Conservation (phyloP, 2,797 vertebrate species). For the Ctenosaura bakeri region DNA sequence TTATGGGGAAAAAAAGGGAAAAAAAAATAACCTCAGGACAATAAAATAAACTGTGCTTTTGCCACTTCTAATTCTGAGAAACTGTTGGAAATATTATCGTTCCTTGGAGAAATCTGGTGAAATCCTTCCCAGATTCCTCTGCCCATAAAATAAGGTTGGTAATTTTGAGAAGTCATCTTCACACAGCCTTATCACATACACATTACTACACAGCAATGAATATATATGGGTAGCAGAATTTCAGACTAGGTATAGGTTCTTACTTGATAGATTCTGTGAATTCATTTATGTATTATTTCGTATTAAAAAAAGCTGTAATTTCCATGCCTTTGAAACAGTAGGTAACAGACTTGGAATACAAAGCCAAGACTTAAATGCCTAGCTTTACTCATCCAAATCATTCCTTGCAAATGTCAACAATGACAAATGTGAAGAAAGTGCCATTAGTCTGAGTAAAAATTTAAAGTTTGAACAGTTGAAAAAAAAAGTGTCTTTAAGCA, state of each 20-base stretch:
- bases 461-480: not conserved
- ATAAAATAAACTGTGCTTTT: not conserved
- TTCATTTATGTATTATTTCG: not conserved
- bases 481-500: constrained; percentile 35
- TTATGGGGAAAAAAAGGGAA: not conserved
- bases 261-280: not conserved
- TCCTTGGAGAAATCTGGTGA: not conserved
- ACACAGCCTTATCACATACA: not conserved
- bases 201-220: not conserved
- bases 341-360: not conserved
- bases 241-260: not conserved
- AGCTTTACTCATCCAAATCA: not conserved
- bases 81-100: not conserved
- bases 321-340: not conserved
- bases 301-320: not conserved
- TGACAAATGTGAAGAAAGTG: not conserved
- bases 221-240: too few species aligned
- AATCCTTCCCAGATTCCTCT: not conserved
- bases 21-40: not conserved
- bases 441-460: constrained; percentile 10
- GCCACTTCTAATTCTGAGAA: not conserved
- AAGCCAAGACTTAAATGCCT: not conserved
- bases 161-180: not conserved
- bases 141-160: not conserved
- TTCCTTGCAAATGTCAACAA: not conserved